Evolutionary conservation across 2,888 invertebrate genomes (phyloP).

Genomic region (Nemotelus pantherinus): DNA sequence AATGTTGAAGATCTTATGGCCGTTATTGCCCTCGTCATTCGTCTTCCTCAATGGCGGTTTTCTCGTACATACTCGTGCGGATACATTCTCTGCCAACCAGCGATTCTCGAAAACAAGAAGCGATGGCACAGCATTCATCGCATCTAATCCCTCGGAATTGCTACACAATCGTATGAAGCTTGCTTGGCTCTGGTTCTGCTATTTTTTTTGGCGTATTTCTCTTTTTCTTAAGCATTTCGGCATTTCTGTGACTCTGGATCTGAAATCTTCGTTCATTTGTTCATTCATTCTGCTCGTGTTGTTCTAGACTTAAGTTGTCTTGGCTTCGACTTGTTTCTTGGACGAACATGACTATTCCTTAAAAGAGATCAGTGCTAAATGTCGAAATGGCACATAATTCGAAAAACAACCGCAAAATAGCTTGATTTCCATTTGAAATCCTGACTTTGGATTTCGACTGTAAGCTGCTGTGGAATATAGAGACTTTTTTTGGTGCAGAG

Average conservation of each 20-base stretch:
- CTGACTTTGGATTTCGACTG: slow-evolving; percentile 16
- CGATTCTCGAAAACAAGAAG: background rate
- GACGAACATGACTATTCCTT: slow-evolving; percentile 7
- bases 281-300: slow-evolving; percentile 20
- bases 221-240: slow-evolving; percentile 27
- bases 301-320: background rate
- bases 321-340: background rate
- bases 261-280: too few relatives aligned
- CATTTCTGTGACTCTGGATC: background rate
- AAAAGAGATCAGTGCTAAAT: slow-evolving; percentile 33
- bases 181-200: slow-evolving; percentile 1
- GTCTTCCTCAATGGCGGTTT: slow-evolving; percentile 15
- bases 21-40: slow-evolving; percentile 31
- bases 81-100: too few relatives aligned
- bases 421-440: slow-evolving; percentile 28
- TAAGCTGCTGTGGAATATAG: background rate
- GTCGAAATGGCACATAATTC: slow-evolving; percentile 24
- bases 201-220: slow-evolving; percentile 29
- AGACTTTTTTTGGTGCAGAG: too few relatives aligned
- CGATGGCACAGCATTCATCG: slow-evolving; percentile 21
- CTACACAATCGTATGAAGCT: slow-evolving; percentile 9
- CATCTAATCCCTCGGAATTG: slow-evolving; percentile 30
- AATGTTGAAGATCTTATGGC: slow-evolving; percentile 44
- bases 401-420: slow-evolving; percentile 36
- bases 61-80: too few relatives aligned